phyloP scores from a whole-genome alignment of 2,113 vertebrate genomes.

The Dermatemys mawii region DNA sequence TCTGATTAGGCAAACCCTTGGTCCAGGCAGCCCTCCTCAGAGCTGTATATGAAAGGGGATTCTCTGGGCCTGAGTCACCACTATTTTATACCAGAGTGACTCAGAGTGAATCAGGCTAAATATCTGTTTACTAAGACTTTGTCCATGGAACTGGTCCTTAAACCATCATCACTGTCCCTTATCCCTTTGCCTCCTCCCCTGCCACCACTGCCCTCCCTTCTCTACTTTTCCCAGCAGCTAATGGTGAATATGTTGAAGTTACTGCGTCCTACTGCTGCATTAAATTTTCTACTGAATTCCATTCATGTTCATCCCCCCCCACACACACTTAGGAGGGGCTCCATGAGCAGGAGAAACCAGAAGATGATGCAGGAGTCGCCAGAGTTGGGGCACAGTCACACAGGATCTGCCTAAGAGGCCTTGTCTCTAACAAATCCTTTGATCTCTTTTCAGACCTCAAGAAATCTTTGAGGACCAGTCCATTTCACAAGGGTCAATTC shows the following conservation, averaged over 20 bases:
- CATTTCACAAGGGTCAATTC: background rate
- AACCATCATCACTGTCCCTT: background rate
- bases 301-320: background rate
- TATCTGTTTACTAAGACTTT: too few species aligned
- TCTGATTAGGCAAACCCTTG: too few species aligned
- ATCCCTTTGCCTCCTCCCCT: background rate
- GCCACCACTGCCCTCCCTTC: too few species aligned
- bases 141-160: background rate
- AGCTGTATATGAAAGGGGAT: too few species aligned
- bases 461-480: background rate
- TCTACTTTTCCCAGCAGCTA: background rate
- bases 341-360: background rate
- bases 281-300: background rate
- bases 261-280: background rate
- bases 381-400: background rate
- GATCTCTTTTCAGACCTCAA: background rate
- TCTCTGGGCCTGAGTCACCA: too few species aligned
- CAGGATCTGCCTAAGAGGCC: background rate
- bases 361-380: background rate
- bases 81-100: too few species aligned
- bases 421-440: background rate
- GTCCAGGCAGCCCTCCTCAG: too few species aligned
- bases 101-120: too few species aligned
- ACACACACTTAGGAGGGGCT: too few species aligned
- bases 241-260: background rate